phyloP scores from a whole-genome alignment of 2,888 invertebrate species.

The Tachystola acroxantha region DNA sequence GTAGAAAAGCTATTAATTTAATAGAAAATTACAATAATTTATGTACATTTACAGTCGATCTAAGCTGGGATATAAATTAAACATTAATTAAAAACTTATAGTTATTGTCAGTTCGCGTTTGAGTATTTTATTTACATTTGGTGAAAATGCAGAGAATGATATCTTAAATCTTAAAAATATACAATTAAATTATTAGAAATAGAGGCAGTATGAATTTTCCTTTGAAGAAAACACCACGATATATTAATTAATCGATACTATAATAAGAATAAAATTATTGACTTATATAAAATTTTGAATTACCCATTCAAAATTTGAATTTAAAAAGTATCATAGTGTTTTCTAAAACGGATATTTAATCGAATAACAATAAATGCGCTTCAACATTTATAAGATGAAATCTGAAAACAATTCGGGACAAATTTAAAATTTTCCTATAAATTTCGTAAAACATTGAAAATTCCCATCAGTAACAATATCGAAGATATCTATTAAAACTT shows the following conservation, averaged over 20 bases:
- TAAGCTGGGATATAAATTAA: slow-evolving; percentile 54
- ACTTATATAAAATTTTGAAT: no score
- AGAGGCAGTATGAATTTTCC: slow-evolving; percentile 3
- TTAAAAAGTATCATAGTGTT: slow-evolving; percentile 3
- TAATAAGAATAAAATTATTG: no score
- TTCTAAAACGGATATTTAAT: slow-evolving; percentile 7
- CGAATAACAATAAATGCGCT: slow-evolving; percentile 32
- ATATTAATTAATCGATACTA: no score
- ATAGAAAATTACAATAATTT: slow-evolving; percentile 58
- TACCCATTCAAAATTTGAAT: no score
- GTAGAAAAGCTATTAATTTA: slow-evolving; percentile 63
- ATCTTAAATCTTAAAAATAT: slow-evolving; percentile 31
- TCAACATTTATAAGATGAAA: slow-evolving; percentile 21
- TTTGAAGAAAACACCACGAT: neutral
- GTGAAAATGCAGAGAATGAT: slow-evolving; percentile 38
- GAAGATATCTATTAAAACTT: slow-evolving; percentile 14
- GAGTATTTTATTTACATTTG: slow-evolving; percentile 66
- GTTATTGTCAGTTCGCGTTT: slow-evolving; percentile 76
- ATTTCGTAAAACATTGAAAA: slow-evolving; percentile 25
- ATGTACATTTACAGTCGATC: slow-evolving; percentile 62
- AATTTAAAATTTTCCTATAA: slow-evolving; percentile 55
- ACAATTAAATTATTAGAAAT: slow-evolving; percentile 10
- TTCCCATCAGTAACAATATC: slow-evolving; percentile 11
- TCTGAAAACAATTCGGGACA: slow-evolving; percentile 35
- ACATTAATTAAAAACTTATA: slow-evolving; percentile 57